Base-by-base conservation (phyloP, 2,888 invertebrate genomes). In the Drosophila robusta region DNA sequence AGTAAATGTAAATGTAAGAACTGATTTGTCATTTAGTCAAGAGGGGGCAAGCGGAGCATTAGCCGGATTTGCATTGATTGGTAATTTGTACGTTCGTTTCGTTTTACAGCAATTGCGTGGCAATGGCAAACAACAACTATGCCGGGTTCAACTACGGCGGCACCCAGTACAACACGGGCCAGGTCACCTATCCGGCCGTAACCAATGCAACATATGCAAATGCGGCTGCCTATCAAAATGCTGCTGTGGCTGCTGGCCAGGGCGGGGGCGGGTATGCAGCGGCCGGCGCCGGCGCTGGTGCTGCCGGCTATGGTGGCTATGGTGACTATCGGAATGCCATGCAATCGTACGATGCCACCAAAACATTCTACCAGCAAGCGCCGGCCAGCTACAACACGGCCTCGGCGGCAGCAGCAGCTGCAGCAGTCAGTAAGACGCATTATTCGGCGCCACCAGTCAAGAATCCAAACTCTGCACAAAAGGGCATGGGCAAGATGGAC, bases 131-230 rank as follows among this genome's bases (percentile, higher is more conserved):
- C 93, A 97, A 97, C 94, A 98, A 98, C 95, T 98, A 97, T 94
- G 97, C 97, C 93, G 97, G 97, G 92, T 98, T 98, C 95, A 96
- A 97, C 91, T 97, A 97, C 93, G 96, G 97, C 91, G 97, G 97
- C 93, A 97, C 97, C 91, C 97, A 97, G 94, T 97, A 97, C 93
- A 95, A 95, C 82, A 95, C 89, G 49, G 90, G 89, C 24, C 91
- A 90, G 70, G 89, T 90, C 22, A 72, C 90, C 26, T 90, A 91
- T 78, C 90, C 90, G 63, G 90, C 90, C 38, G 90, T 90, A 76
- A 90, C 90, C 47, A 90, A 90, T 74, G 96, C 97, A 42, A 97
- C 97, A 68, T 96, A 97, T 52, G 97, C 97, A 92, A 95, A 96
- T 71, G 96, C 97, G 45, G 97, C 97, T 90, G 96, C 97, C 46